These are phyloP conservation scores for Battus philenor DNA, from an alignment of 1,140 invertebrate genomes.

Conservation along the genomic window DNA sequence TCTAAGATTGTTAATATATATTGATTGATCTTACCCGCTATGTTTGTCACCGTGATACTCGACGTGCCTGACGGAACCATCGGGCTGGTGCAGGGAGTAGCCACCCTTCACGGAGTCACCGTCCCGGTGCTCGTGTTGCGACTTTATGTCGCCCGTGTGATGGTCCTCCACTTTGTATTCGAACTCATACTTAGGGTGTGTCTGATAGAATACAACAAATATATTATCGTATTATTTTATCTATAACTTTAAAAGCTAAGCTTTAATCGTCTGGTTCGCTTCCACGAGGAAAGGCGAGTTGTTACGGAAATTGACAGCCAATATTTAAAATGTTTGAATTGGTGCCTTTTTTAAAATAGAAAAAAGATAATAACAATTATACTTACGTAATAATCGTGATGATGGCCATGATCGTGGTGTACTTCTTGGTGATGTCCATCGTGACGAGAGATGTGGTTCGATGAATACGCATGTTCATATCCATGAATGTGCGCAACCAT, in stretches of 20 bases:
- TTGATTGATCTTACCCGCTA: slow-evolving; percentile 25
- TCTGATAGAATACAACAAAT: slow-evolving; percentile 13
- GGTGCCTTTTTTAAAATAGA: too few relatives aligned
- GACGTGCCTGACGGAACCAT: slow-evolving; percentile 48
- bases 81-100: slow-evolving; percentile 68
- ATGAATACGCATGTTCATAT: slow-evolving; percentile 29
- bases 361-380: too few relatives aligned
- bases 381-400: slow-evolving; percentile 27
- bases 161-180: slow-evolving; percentile 30
- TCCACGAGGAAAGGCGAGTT: too few relatives aligned
- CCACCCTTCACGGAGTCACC: slow-evolving; percentile 28
- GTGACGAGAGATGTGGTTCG: slow-evolving; percentile 37
- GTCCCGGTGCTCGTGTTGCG: slow-evolving; percentile 22
- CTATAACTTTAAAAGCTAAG: neutral
- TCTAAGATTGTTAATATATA: too few relatives aligned
- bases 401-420: slow-evolving; percentile 9
- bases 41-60: slow-evolving; percentile 40
- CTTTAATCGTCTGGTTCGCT: too few relatives aligned
- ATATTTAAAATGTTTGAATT: neutral
- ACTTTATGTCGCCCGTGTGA: slow-evolving; percentile 28
- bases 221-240: neutral
- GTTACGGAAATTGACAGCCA: too few relatives aligned
- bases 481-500: slow-evolving; percentile 8
- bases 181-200: slow-evolving; percentile 32
- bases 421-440: slow-evolving; percentile 22